Conservation (phyloP, 2,888 invertebrate genomes). For the Ametastegia equiseti region DNA sequence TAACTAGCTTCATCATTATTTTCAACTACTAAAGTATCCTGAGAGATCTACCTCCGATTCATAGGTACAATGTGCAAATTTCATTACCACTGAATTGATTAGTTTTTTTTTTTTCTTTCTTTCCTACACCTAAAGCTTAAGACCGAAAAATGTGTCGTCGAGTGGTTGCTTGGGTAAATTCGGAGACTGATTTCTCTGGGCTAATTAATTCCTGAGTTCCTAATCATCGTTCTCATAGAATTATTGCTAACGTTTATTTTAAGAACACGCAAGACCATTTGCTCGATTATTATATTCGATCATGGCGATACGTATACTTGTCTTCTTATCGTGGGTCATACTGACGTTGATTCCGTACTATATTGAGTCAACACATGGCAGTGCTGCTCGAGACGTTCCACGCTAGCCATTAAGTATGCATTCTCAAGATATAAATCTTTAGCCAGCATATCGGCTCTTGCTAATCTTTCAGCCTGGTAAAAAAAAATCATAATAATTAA, state of each 20-base stretch:
- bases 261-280: not conserved
- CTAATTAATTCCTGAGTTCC: constrained; percentile 45
- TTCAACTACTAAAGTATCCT: constrained; percentile 10
- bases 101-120: not conserved
- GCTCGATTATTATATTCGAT: not conserved
- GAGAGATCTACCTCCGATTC: constrained; percentile 35
- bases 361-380: constrained; percentile 77
- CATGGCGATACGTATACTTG: constrained; percentile 19
- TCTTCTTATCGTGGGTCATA: constrained; percentile 62
- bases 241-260: constrained; percentile 24
- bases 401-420: constrained; percentile 84
- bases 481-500: constrained; percentile 43
- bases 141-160: not conserved
- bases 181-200: constrained; percentile 38
- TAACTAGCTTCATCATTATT: not conserved
- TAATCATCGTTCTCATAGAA: constrained; percentile 30
- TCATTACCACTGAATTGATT: not conserved
- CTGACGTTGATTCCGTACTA: constrained; percentile 72
- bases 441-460: constrained; percentile 86
- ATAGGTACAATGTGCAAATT: not conserved
- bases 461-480: constrained; percentile 82
- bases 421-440: constrained; percentile 92
- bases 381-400: constrained; percentile 79
- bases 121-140: not conserved
- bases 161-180: constrained; percentile 23